Conservation (phyloP, 1,140 invertebrate genomes). For the Ceratosolen fusciceps region DNA sequence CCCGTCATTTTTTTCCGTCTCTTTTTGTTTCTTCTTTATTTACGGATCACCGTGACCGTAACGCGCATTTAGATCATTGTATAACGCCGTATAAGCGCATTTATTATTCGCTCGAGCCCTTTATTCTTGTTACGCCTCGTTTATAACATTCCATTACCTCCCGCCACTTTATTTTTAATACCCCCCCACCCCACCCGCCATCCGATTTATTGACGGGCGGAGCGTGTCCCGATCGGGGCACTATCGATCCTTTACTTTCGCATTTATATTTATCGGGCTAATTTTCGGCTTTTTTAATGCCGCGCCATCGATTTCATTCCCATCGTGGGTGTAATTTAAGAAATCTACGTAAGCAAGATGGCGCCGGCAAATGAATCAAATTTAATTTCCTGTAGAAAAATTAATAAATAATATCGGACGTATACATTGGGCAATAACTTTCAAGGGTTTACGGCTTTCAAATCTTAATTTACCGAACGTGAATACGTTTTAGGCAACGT, state of each 20-base stretch:
- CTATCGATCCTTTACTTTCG: neutral
- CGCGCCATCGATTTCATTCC: too few species aligned
- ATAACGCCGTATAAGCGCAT: neutral
- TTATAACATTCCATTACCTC: neutral
- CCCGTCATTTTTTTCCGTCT: conserved; percentile 13
- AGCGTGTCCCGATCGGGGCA: too few species aligned
- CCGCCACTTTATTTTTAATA: neutral
- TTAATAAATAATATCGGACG: neutral
- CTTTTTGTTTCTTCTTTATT: too few species aligned
- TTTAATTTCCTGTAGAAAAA: neutral
- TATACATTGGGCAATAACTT: neutral
- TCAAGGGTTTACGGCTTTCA: neutral
- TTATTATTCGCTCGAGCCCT: neutral
- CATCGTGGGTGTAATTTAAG: too few species aligned
- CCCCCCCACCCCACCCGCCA: neutral
- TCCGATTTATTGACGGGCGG: too few species aligned
- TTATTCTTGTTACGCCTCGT: neutral
- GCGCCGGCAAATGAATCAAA: too few species aligned
- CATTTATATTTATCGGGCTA: neutral
- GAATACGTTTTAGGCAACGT: neutral
- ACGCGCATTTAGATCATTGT: neutral
- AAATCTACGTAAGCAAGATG: too few species aligned
- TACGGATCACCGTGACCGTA: neutral
- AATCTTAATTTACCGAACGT: neutral
- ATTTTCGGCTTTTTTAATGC: neutral